Conservation (phyloP, 2,113 vertebrate genomes). For the Sinocyclocheilus rhinocerous region DNA sequence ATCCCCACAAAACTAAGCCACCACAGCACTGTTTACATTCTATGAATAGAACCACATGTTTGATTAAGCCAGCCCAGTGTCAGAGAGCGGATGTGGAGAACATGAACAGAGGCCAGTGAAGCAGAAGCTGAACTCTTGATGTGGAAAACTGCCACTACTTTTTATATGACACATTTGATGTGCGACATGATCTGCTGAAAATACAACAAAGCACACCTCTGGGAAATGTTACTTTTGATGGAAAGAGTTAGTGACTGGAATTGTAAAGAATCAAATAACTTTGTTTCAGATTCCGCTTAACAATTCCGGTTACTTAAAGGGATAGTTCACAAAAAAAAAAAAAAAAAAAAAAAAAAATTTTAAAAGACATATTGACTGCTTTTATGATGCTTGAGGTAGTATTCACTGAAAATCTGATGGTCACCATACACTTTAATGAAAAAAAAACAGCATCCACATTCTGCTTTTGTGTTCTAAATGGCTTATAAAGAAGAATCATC, state of each 20-base stretch:
- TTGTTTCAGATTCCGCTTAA: too few species aligned
- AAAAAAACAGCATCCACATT: not conserved
- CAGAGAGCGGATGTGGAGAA: slow-evolving; percentile 50
- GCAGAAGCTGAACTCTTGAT: slow-evolving; percentile 37
- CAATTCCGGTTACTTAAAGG: too few species aligned
- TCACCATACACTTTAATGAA: not conserved
- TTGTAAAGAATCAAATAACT: not conserved
- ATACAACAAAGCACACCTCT: not conserved
- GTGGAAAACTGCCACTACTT: slow-evolving; percentile 55
- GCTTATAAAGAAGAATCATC: not conserved
- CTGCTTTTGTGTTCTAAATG: not conserved
- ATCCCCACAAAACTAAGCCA: slow-evolving; percentile 67
- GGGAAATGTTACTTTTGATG: not conserved
- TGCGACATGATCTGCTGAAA: slow-evolving; percentile 52
- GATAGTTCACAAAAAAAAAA: not conserved
- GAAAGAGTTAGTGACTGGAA: not conserved
- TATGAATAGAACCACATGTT: slow-evolving; percentile 76
- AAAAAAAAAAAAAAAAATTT: too few species aligned
- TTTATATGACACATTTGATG: slow-evolving; percentile 53
- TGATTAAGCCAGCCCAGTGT: slow-evolving; percentile 62
- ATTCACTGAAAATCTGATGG: not conserved
- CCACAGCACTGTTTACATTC: slow-evolving; percentile 71
- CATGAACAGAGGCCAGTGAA: slow-evolving; percentile 40
- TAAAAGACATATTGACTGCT: not conserved
- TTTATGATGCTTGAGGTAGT: not conserved